phyloP scores from a whole-genome alignment of 2,888 invertebrate species.

The Aphidoletes aphidimyza region DNA sequence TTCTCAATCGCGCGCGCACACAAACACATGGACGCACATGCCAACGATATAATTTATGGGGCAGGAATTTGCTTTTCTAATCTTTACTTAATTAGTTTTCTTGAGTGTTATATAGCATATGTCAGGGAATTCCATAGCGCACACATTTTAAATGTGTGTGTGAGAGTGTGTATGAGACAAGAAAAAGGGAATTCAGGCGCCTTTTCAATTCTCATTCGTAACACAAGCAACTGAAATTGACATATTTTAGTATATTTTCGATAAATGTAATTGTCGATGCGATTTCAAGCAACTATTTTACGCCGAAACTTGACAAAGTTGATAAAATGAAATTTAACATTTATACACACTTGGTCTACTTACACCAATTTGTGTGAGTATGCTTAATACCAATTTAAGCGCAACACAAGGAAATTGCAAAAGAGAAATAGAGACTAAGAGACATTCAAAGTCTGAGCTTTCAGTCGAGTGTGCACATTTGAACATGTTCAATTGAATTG shows the following conservation, averaged over 20 bases:
- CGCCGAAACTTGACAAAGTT: background rate
- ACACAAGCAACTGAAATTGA: background rate
- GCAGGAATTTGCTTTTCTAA: constrained; percentile 40
- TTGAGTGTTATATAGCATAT: constrained; percentile 30
- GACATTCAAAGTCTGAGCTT: no score
- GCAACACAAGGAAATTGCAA: no score
- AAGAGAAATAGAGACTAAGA: no score
- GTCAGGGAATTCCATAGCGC: background rate
- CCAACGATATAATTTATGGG: constrained; percentile 43
- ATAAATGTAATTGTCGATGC: no score
- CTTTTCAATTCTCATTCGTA: background rate
- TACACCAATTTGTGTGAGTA: no score
- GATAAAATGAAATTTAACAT: background rate
- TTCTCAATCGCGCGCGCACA: no score
- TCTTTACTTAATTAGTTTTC: constrained; percentile 38
- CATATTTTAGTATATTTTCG: background rate
- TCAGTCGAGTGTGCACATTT: no score
- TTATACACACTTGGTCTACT: background rate
- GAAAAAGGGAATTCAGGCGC: no score
- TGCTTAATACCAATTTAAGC: background rate
- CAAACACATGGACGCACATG: no score
- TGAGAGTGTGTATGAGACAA: background rate
- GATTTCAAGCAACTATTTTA: background rate
- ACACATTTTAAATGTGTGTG: background rate
- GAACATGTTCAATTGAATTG: background rate